Evolutionary conservation across 1,140 invertebrate species (phyloP).

Genomic region (Danaus plexippus): DNA sequence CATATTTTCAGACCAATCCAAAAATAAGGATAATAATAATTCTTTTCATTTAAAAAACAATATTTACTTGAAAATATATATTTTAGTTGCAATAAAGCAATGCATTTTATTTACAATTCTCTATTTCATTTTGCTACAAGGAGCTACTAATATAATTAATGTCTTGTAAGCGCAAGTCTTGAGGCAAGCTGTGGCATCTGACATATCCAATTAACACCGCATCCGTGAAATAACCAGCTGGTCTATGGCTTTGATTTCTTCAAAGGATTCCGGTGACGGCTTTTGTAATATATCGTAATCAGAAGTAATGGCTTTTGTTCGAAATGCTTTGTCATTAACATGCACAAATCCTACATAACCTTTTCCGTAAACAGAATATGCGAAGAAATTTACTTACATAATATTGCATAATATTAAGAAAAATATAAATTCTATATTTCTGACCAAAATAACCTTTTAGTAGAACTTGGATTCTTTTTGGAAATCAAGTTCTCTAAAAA

Average conservation of each 20-base stretch:
- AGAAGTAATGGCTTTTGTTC: too few species aligned
- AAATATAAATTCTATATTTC: neutral
- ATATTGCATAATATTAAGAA: slow-evolving; percentile 1
- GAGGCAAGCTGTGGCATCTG: slow-evolving; percentile 60
- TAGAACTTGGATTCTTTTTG: too few species aligned
- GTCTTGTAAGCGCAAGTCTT: slow-evolving; percentile 52
- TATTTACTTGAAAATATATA: too few species aligned
- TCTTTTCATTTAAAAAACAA: too few species aligned
- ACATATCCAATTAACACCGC: slow-evolving; percentile 66
- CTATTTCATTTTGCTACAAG: too few species aligned
- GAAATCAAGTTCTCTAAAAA: too few species aligned
- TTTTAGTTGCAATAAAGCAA: too few species aligned
- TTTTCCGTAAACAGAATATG: neutral
- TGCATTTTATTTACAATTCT: too few species aligned
- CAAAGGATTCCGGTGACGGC: slow-evolving; percentile 16
- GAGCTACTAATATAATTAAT: slow-evolving; percentile 38
- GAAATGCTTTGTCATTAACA: slow-evolving; percentile 1
- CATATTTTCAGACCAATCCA: too few species aligned
- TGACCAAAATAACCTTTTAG: too few species aligned
- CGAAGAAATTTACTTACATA: neutral
- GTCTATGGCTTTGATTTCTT: slow-evolving; percentile 31
- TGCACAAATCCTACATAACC: neutral
- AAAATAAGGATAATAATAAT: too few species aligned
- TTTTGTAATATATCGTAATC: too few species aligned
- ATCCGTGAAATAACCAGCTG: slow-evolving; percentile 32